These are phyloP conservation scores for Drosophila gaucha DNA, from an alignment of 2,888 invertebrate genomes.

Conservation along the genomic window DNA sequence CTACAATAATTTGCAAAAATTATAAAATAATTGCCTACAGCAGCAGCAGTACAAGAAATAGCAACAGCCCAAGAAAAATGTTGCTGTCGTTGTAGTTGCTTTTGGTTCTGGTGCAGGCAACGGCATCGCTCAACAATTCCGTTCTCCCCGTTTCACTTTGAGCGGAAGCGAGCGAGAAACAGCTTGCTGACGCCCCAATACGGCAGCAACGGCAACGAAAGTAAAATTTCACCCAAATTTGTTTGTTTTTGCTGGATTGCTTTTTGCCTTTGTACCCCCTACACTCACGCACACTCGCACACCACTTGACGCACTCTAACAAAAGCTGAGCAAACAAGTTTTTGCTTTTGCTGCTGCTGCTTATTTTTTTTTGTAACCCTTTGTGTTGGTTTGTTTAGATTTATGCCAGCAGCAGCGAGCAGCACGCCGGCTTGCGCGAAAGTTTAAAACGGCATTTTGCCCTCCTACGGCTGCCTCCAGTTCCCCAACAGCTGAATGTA, in stretches of 20 bases:
- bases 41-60: slow-evolving; percentile 26
- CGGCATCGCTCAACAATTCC: slow-evolving; percentile 38
- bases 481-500: slow-evolving; percentile 24
- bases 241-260: slow-evolving; percentile 60
- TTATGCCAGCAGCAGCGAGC: slow-evolving; percentile 32
- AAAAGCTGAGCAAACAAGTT: slow-evolving; percentile 59
- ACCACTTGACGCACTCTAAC: slow-evolving; percentile 31
- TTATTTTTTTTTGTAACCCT: slow-evolving; percentile 29
- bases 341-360: slow-evolving; percentile 29
- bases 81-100: slow-evolving; percentile 32
- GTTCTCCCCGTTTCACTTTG: slow-evolving; percentile 30
- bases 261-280: slow-evolving; percentile 27
- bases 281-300: neutral
- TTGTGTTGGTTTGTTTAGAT: slow-evolving; percentile 59
- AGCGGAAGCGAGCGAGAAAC: slow-evolving; percentile 42
- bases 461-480: slow-evolving; percentile 15
- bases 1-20: slow-evolving; percentile 15
- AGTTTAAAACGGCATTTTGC: slow-evolving; percentile 63
- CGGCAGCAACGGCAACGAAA: slow-evolving; percentile 63
- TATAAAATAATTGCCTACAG: slow-evolving; percentile 33
- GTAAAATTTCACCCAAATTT: slow-evolving; percentile 78
- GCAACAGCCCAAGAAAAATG: slow-evolving; percentile 27
- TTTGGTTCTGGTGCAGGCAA: slow-evolving; percentile 31
- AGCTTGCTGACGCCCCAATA: slow-evolving; percentile 61
- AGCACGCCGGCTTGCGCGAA: slow-evolving; percentile 61